A percentile compares a stretch with the other conserved stretches of the same genome.
Evolutionary conservation across 1,140 invertebrate genomes (phyloP).

Genomic region (Drosophila truncata): DNA sequence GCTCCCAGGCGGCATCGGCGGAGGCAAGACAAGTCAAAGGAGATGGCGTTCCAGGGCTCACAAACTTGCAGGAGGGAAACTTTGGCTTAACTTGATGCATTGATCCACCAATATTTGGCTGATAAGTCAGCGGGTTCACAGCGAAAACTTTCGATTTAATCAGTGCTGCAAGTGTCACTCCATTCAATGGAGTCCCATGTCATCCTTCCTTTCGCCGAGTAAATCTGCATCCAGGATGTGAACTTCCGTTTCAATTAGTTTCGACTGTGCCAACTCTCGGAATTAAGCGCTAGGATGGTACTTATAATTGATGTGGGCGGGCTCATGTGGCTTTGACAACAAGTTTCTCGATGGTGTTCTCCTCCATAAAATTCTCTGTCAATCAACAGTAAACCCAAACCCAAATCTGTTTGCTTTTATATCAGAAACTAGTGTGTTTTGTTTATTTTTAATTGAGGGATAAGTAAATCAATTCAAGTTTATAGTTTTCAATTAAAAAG

Average conservation of each 20-base stretch:
- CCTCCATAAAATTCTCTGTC: neutral
- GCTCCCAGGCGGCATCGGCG: constrained; percentile 41
- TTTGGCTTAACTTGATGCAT: constrained; percentile 70
- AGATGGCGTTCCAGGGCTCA: constrained; percentile 37
- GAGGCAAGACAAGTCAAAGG: constrained; percentile 44
- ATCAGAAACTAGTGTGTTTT: neutral
- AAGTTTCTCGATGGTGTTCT: constrained; percentile 9
- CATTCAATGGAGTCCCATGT: constrained; percentile 8
- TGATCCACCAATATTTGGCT: constrained; percentile 81
- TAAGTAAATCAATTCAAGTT: constrained; percentile 6
- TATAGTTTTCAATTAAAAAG: neutral
- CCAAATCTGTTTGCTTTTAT: neutral
- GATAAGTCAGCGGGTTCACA: constrained; percentile 65
- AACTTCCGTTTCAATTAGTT: constrained; percentile 40
- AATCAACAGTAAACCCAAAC: constrained; percentile 8
- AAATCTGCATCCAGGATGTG: constrained; percentile 5
- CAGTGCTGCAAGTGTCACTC: constrained; percentile 65
- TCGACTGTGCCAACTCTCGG: constrained; percentile 1
- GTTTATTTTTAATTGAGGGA: constrained; percentile 10
- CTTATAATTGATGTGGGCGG: constrained; percentile 17
- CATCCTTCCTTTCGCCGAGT: neutral
- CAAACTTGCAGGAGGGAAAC: constrained; percentile 40
- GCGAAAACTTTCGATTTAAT: constrained; percentile 73
- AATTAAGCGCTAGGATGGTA: constrained; percentile 9
- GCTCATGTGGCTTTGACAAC: neutral